A percentile compares a stretch with the other conserved stretches of the same genome.
Conservation (phyloP, 2,113 vertebrate genomes). For the Ramphastos sulfuratus region DNA sequence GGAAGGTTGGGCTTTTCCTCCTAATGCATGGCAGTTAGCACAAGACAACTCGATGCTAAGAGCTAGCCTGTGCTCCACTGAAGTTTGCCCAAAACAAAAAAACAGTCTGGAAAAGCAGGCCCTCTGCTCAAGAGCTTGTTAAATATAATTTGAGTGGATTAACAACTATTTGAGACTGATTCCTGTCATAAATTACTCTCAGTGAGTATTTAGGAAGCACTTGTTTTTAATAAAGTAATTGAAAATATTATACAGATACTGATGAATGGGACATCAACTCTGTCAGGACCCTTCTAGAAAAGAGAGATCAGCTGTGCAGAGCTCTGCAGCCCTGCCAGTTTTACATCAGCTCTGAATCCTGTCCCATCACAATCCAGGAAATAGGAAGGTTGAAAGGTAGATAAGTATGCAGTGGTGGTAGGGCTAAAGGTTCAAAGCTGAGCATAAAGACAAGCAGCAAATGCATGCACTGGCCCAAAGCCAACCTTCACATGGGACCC, state of each 20-base stretch:
- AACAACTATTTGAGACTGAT: neutral
- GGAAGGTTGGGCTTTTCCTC: neutral
- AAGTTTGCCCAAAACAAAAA: constrained; percentile 13
- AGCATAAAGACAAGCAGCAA: neutral
- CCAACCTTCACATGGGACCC: neutral
- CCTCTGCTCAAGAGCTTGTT: neutral
- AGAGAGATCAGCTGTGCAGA: neutral
- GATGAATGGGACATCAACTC: neutral
- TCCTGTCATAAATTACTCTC: neutral
- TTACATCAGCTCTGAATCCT: neutral
- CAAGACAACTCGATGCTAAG: neutral
- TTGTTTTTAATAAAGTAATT: neutral
- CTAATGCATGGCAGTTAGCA: neutral
- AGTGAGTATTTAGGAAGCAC: neutral
- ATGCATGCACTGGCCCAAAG: neutral
- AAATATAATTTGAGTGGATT: neutral
- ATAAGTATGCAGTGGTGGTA: accelerated
- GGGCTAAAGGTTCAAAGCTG: neutral
- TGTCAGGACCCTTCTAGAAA: neutral
- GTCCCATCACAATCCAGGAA: neutral
- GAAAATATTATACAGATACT: neutral
- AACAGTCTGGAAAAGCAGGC: neutral
- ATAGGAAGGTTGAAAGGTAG: no score
- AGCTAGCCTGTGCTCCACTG: neutral
- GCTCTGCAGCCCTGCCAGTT: neutral